These are phyloP conservation scores for Triops cancriformis DNA, from an alignment of 1,140 invertebrate species.

Conservation along the genomic window DNA sequence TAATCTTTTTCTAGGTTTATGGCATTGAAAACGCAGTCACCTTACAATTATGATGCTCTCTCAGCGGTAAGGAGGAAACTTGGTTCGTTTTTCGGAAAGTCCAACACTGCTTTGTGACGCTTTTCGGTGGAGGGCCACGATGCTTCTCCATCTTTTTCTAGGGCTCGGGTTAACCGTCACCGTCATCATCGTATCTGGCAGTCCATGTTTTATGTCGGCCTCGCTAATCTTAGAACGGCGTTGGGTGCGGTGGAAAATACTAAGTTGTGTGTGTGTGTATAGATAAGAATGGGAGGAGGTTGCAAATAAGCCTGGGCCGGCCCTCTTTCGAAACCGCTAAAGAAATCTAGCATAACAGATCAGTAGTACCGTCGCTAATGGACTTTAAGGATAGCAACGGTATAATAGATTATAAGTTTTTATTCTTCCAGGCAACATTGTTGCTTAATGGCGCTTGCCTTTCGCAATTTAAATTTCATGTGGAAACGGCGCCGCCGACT, in stretches of 20 bases:
- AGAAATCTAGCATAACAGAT: neutral
- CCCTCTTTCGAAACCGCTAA: neutral
- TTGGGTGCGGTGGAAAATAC: neutral
- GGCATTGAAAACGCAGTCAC: neutral
- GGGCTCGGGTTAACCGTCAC: neutral
- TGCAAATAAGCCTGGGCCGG: neutral
- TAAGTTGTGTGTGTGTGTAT: neutral
- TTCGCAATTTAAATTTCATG: constrained; percentile 11
- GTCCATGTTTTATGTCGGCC: neutral
- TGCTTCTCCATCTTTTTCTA: neutral
- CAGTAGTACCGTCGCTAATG: constrained; percentile 12
- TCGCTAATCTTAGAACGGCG: neutral
- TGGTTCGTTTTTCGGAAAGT: neutral
- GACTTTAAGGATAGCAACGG: neutral
- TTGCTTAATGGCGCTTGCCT: constrained; percentile 12
- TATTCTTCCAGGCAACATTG: neutral
- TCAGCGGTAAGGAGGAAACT: too few relatives aligned
- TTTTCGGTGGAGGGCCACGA: neutral
- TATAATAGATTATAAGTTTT: constrained; percentile 12
- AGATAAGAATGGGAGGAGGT: neutral
- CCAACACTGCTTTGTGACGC: neutral
- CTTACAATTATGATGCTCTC: neutral
- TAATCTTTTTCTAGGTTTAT: neutral
- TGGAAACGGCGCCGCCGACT: constrained; percentile 11
- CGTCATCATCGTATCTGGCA: neutral